These are phyloP conservation scores for Callospermophilus lateralis DNA, from an alignment of 2,113 vertebrate species.

Conservation along the genomic window DNA sequence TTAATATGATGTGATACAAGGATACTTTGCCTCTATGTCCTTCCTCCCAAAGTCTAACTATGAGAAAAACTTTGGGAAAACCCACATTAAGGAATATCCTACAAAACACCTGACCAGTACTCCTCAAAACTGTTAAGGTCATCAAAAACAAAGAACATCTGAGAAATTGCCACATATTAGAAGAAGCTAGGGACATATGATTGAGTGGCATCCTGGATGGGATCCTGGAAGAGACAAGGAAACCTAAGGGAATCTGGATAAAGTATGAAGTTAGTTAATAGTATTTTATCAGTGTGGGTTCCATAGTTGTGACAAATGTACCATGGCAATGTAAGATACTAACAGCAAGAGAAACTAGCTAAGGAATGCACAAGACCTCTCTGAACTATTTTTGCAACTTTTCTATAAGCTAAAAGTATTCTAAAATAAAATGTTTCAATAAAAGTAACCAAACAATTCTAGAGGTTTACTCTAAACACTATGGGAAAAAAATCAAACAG, in stretches of 20 bases:
- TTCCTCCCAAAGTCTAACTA: not conserved
- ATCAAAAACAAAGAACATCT: slow-evolving; percentile 35
- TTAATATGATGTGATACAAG: not conserved
- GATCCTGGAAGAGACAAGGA: not conserved
- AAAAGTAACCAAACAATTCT: not conserved
- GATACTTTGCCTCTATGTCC: not conserved
- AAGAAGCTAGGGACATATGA: not conserved
- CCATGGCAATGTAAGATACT: not conserved
- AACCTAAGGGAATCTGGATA: not conserved
- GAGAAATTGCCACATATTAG: not conserved
- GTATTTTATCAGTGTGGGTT: not conserved
- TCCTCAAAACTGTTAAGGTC: not conserved
- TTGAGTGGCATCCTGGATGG: not conserved
- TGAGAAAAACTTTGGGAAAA: slow-evolving; percentile 30
- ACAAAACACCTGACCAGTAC: not conserved
- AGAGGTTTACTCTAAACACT: slow-evolving; percentile 5
- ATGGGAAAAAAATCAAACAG: slow-evolving; percentile 14
- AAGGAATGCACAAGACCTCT: not conserved
- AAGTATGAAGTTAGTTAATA: not conserved
- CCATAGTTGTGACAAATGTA: not conserved
- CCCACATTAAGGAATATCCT: not conserved
- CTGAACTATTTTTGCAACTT: not conserved
- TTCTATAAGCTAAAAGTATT: slow-evolving; percentile 30
- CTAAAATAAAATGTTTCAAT: not conserved
- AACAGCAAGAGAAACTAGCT: not conserved